These are phyloP conservation scores for Maniola hyperantus DNA, from an alignment of 2,888 invertebrate genomes.

Conservation along the genomic window DNA sequence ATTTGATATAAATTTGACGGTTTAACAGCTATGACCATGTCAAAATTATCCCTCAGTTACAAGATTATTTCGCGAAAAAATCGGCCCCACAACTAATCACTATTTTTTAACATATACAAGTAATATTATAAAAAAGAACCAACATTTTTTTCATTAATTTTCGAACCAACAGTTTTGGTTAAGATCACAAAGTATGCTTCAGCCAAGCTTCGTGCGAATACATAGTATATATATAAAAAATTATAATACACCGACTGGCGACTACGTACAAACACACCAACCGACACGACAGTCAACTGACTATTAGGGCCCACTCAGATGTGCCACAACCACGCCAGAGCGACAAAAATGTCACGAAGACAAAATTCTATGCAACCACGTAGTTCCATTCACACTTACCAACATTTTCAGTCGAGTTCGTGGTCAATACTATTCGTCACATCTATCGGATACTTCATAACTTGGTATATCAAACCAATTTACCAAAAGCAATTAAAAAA, in stretches of 20 bases:
- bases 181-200: slow-evolving; percentile 33
- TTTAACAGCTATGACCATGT: too few species aligned
- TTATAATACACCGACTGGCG: slow-evolving; percentile 5
- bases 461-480: too few species aligned
- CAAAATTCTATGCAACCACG: too few species aligned
- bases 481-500: too few species aligned
- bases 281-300: neutral
- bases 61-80: too few species aligned
- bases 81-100: too few species aligned
- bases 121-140: slow-evolving; percentile 29
- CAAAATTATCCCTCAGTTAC: too few species aligned
- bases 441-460: too few species aligned
- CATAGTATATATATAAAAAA: slow-evolving; percentile 26
- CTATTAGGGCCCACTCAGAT: neutral
- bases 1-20: too few species aligned
- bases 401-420: too few species aligned
- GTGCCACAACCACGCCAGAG: neutral
- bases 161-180: slow-evolving; percentile 42
- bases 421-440: too few species aligned
- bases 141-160: slow-evolving; percentile 32
- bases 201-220: slow-evolving; percentile 31
- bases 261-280: slow-evolving; percentile 9
- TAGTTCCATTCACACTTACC: too few species aligned
- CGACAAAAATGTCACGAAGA: neutral
- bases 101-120: neutral